These are phyloP conservation scores for Bombus cullumanus DNA, from an alignment of 1,140 invertebrate species.

Conservation along the genomic window DNA sequence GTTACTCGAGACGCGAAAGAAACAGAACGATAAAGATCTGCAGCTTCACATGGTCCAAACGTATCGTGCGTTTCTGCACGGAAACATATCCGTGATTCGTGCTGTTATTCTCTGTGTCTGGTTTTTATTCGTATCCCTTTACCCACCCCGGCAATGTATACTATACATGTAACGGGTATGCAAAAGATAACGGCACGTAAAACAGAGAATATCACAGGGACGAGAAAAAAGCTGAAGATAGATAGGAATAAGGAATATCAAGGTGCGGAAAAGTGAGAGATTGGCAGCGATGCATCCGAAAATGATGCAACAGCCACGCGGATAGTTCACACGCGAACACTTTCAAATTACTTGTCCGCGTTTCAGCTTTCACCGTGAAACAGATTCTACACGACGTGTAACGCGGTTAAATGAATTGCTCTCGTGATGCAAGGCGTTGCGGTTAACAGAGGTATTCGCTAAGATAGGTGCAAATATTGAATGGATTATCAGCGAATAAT, in stretches of 20 bases:
- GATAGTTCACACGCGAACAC: too few relatives aligned
- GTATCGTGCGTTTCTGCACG: background rate
- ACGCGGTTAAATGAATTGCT: background rate
- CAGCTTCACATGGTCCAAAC: background rate
- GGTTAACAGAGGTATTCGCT: too few relatives aligned
- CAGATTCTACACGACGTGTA: background rate
- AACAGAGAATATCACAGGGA: background rate
- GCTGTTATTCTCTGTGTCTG: background rate
- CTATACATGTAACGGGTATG: background rate
- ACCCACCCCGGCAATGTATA: background rate
- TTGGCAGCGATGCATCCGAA: background rate
- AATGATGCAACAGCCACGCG: background rate
- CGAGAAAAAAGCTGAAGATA: background rate
- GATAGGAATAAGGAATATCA: background rate
- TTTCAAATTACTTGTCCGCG: background rate
- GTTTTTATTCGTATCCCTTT: background rate
- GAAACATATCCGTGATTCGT: background rate
- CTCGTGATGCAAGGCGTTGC: slow-evolving; percentile 12
- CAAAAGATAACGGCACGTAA: background rate
- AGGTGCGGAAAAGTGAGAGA: background rate
- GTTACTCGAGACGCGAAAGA: background rate
- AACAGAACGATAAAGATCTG: background rate
- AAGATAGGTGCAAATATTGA: slow-evolving; percentile 17
- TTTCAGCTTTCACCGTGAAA: background rate
- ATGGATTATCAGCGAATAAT: slow-evolving; percentile 2